Percentiles rank a stretch among this genome's conserved stretches.
Evolutionary conservation across 2,797 vertebrate genomes (phyloP).

Genomic region (Paedocypris micromegethes): DNA sequence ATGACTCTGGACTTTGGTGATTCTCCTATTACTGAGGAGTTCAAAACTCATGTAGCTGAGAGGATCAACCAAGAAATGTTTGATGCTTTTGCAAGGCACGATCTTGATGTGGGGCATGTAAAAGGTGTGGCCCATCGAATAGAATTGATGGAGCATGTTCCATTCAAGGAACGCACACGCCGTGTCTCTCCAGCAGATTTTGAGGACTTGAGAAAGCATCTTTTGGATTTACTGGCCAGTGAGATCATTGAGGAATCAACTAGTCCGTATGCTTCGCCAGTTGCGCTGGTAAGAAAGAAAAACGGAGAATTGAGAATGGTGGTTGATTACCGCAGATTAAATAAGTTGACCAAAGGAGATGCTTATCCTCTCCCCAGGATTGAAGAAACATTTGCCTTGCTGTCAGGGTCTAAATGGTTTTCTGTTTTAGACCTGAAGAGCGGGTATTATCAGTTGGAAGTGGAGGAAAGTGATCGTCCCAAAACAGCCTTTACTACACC

Average conservation of each 20-base stretch:
- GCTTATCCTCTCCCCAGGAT: conserved; percentile 26
- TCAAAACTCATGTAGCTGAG: conserved; percentile 3
- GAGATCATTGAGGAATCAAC: conserved; percentile 36
- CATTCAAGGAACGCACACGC: conserved; percentile 26
- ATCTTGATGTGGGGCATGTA: conserved; percentile 28
- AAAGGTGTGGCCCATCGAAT: conserved; percentile 23
- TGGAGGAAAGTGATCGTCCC: conserved; percentile 4
- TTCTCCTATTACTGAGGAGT: conserved; percentile 10
- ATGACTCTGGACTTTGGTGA: conserved; percentile 13
- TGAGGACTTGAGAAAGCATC: conserved; percentile 31
- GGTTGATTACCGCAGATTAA: conserved; percentile 27
- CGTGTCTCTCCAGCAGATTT: conserved; percentile 37
- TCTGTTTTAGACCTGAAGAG: conserved; percentile 27
- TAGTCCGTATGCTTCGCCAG: conserved; percentile 19
- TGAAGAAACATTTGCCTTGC: conserved; percentile 22
- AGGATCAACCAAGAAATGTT: conserved; percentile 10
- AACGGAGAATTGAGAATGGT: conserved; percentile 36
- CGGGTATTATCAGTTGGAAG: conserved; percentile 28
- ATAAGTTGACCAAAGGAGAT: conserved; percentile 25
- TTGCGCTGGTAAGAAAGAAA: conserved; percentile 24
- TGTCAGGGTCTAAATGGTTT: conserved; percentile 27
- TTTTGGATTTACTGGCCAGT: conserved; percentile 27
- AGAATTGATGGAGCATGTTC: conserved; percentile 8
- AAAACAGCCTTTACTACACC: conserved; percentile 33
- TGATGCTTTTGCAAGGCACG: neutral